Conservation (phyloP, 2,888 invertebrate species). For the Adineta ricciae region DNA sequence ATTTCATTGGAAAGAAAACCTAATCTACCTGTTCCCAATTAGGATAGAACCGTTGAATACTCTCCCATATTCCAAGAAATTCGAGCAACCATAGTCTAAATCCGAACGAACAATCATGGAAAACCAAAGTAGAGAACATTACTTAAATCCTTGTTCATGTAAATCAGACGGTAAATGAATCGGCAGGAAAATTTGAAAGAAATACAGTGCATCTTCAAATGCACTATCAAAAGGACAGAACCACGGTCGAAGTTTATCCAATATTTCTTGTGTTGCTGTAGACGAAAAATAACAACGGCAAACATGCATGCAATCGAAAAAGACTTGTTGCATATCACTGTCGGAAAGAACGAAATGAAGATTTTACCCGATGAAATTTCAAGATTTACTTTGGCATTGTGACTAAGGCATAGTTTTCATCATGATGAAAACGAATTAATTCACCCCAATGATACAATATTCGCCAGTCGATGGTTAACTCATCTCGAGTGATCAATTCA, state of each 20-base stretch:
- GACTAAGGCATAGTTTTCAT: neutral
- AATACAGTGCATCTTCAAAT: constrained; percentile 19
- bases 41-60: constrained; percentile 64
- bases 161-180: constrained; percentile 57
- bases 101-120: neutral
- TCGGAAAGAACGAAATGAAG: neutral
- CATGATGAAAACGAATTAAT: neutral
- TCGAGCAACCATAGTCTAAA: constrained; percentile 67
- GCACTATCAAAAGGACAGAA: constrained; percentile 33
- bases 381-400: neutral
- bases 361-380: neutral
- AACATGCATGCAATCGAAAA: constrained; percentile 18
- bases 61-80: constrained; percentile 67
- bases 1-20: neutral
- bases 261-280: constrained; percentile 24
- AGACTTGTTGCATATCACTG: neutral
- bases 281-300: constrained; percentile 26
- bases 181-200: constrained; percentile 66
- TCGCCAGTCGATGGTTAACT: constrained; percentile 28
- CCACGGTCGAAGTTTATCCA: constrained; percentile 28
- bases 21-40: constrained; percentile 59
- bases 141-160: constrained; percentile 57
- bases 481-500: constrained; percentile 23
- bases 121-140: constrained; percentile 26
- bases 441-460: constrained; percentile 13